Base-by-base conservation (phyloP, 2,113 vertebrate species). In the Taxidea taxus region DNA sequence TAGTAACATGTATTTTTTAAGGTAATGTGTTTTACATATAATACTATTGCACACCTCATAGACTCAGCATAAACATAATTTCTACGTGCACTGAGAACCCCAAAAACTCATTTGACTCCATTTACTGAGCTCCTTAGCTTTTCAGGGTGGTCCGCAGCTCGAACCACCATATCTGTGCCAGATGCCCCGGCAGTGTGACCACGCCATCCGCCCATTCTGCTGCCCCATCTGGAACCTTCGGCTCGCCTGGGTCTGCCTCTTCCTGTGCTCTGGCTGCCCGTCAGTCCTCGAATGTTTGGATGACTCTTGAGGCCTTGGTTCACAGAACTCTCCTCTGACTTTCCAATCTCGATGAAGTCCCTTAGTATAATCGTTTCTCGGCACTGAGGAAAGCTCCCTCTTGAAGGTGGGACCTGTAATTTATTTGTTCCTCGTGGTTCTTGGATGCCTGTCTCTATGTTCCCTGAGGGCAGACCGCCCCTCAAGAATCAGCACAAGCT, bases 211-310 rank as follows among this genome's bases (percentile, higher is more conserved):
- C 87, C 31, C 54, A 4, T 49, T 64, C 7, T 13, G 25, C 16
- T 2, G 2, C 23, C 25, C 29, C 23, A 0, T 20, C 56, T 3
- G 2, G 56, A 37, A n/a, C 9, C 15, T 5, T 37, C 42, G 7
- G 34, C 56, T 29, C 0, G 34, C 29, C 56, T 20, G 23, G 23
- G 42, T 29, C 44, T 37, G 39, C 42, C 42, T 89, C 44, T 4
- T 54, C 44, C n/a, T 49, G 72, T 62, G 6, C 27, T 7, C 47
- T 7, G 44, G 60, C n/a, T 3, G 0, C 27, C 47, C 12, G 3
- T 81, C 2, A 13, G n/a, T 42, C 27, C 47, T 56, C 5, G 1
- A 12, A 0, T 3, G 37, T 51, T 18, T 15, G 14, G 25, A 3
- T 23, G 5, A 25, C 75, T 37, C 72, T 7, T 44, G 13, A 54